Evolutionary conservation across 1,140 invertebrate species (phyloP), one percentile per base, ranked within the genome.

Genomic region (Sarcophaga peregrina): DNA sequence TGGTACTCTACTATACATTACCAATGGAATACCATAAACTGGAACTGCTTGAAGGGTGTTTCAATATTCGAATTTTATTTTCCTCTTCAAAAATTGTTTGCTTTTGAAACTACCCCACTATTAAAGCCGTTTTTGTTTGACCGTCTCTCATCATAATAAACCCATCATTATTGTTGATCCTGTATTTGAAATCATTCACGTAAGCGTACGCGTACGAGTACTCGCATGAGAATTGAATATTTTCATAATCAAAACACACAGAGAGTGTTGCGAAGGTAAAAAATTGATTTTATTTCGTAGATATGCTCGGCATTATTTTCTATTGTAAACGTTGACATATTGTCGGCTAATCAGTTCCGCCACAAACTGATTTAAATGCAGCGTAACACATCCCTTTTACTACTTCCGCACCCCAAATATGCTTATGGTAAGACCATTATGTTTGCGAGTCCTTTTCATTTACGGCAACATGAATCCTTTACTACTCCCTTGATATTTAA

Each of bases 321-420:
- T 52, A 50, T 78, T 78, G 75, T 78, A 78, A 78, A 78, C 75
- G 87, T 84, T 86, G 88, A 89, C 88, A 89, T 89, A 89, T 89
- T 89, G 88, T 89, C 88, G 87, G 88, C 88, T 89, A 89, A 89
- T 89, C 88, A 89, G 88, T 89, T 89, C 88, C 88, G 88, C 88
- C 68, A 62, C 82, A 80, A 80, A 78, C 75, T 78, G 75, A 78
- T 78, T 78, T 52, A 50, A 68, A 68, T n/a, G 20, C 11, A 11
- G 54, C 15, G 13, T 58, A n/a, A 13, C 10, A n/a, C n/a, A 13
- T n/a, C 54, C 54, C 13, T 58, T 58, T n/a, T n/a, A n/a, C n/a
- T 58, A 8, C 17, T 82, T 50, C 46, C 46, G 4, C 25, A 37
- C 25, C 25, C 25, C 25, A 37, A n/a, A n/a, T 37, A 4, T 37